Evolutionary conservation across 2,113 vertebrate species (phyloP).

Genomic region (Amblyopsis rosae): DNA sequence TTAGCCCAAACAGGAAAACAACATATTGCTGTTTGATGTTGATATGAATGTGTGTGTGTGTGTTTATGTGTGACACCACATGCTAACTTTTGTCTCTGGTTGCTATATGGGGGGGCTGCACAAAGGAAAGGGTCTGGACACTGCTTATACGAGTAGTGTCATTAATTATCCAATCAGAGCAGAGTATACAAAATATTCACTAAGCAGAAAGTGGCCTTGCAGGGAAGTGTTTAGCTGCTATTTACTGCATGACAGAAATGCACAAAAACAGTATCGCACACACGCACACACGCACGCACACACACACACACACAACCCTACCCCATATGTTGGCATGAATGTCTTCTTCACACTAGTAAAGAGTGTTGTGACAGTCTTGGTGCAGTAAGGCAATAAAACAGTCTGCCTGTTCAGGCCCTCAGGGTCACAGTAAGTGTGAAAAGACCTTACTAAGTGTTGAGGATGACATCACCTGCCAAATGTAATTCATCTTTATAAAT

Average conservation of each 20-base stretch:
- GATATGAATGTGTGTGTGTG: conserved; percentile 5
- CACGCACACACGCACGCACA: conserved; percentile 23
- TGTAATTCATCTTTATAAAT: not conserved
- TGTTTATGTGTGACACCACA: not conserved
- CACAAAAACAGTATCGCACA: conserved; percentile 19
- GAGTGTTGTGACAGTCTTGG: conserved; percentile 47
- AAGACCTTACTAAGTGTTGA: conserved; percentile 7
- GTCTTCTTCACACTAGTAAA: conserved; percentile 38
- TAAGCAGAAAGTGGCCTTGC: conserved; percentile 43
- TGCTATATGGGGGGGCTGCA: not conserved
- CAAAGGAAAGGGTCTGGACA: conserved; percentile 31
- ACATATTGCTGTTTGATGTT: not conserved
- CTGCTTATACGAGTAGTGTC: conserved; percentile 65
- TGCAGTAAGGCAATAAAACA: conserved; percentile 59
- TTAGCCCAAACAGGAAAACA: conserved; percentile 23
- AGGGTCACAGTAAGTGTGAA: not conserved
- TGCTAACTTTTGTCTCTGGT: conserved; percentile 24
- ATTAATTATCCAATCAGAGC: conserved; percentile 74
- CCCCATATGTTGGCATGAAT: conserved; percentile 49
- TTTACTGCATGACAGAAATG: not conserved
- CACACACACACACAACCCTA: conserved; percentile 19
- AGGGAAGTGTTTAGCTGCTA: conserved; percentile 59
- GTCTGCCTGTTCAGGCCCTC: conserved; percentile 21
- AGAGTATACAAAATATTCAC: conserved; percentile 51
- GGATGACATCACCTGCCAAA: conserved; percentile 6